These are phyloP conservation scores for Elachura formosa DNA, from an alignment of 2,113 vertebrate species.

Conservation along the genomic window DNA sequence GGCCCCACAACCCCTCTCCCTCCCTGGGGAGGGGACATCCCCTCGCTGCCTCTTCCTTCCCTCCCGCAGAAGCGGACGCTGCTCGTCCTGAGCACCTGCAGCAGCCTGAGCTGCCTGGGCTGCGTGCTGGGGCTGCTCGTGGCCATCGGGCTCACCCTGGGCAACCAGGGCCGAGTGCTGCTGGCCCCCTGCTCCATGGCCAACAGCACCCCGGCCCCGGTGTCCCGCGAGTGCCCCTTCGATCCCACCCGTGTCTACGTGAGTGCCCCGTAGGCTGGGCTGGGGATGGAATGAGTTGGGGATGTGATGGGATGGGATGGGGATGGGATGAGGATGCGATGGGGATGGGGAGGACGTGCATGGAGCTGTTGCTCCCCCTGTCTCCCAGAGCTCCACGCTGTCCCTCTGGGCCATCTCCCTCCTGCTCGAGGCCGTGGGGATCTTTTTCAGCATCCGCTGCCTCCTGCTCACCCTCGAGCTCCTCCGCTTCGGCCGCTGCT, in stretches of 20 bases:
- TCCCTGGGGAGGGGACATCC: rapidly evolving
- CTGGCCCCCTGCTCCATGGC: conserved; percentile 76
- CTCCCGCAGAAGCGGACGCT: conserved; percentile 76
- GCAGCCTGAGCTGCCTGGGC: conserved; percentile 71
- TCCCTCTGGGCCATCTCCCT: conserved; percentile 85
- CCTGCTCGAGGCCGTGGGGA: conserved; percentile 70
- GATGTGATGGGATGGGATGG: no score
- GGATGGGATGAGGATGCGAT: no score
- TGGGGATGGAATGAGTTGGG: no score
- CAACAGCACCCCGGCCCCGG: conserved; percentile 49
- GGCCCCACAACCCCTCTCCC: rapidly evolving
- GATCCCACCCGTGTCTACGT: conserved; percentile 88
- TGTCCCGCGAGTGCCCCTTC: conserved; percentile 82
- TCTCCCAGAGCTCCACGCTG: conserved; percentile 80
- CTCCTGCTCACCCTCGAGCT: conserved; percentile 66
- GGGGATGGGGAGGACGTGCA: rapidly evolving
- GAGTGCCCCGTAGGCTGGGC: conserved; percentile 30
- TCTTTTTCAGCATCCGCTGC: conserved; percentile 74
- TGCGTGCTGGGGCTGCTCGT: conserved; percentile 75
- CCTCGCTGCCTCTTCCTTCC: not conserved
- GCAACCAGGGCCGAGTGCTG: conserved; percentile 73
- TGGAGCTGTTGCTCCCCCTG: not conserved
- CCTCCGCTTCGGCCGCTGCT: conserved; percentile 68
- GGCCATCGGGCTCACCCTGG: conserved; percentile 75
- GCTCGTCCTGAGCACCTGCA: conserved; percentile 67